A percentile compares a stretch with the other conserved stretches of the same genome.
Evolutionary conservation across 2,113 vertebrate species (phyloP).

Genomic region (Megaptera novaeangliae): DNA sequence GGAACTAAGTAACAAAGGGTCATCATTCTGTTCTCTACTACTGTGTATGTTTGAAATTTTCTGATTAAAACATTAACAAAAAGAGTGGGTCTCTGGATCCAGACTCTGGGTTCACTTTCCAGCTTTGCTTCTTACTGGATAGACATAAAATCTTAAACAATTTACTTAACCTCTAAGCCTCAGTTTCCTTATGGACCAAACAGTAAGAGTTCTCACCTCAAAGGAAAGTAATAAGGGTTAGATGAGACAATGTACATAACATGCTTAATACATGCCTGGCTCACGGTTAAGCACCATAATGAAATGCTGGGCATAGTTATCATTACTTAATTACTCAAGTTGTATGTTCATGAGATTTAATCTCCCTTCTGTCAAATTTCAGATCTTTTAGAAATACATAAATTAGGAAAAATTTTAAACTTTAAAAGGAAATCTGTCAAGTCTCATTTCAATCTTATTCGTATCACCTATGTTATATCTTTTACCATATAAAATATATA

Average conservation of each 20-base stretch:
- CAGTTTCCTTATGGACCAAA: background rate
- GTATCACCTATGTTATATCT: background rate
- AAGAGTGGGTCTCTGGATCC: background rate
- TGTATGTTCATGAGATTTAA: background rate
- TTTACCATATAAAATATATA: background rate
- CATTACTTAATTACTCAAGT: background rate
- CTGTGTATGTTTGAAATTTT: background rate
- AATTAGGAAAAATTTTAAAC: background rate
- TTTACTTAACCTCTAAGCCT: background rate
- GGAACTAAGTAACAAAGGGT: background rate
- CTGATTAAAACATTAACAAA: background rate
- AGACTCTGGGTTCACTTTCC: background rate
- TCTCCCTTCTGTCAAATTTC: background rate
- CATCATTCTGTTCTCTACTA: background rate
- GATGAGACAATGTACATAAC: background rate
- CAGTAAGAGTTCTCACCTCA: background rate
- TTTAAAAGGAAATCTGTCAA: background rate
- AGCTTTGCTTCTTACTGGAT: background rate
- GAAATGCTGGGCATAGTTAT: background rate
- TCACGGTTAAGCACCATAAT: background rate
- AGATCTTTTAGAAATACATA: background rate
- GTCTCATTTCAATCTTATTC: background rate
- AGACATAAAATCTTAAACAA: background rate
- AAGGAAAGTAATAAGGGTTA: background rate
- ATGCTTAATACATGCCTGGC: too few relatives aligned